Base-by-base conservation (phyloP, 2,888 invertebrate genomes). In the Scaptodrosophila latifasciaeformis region DNA sequence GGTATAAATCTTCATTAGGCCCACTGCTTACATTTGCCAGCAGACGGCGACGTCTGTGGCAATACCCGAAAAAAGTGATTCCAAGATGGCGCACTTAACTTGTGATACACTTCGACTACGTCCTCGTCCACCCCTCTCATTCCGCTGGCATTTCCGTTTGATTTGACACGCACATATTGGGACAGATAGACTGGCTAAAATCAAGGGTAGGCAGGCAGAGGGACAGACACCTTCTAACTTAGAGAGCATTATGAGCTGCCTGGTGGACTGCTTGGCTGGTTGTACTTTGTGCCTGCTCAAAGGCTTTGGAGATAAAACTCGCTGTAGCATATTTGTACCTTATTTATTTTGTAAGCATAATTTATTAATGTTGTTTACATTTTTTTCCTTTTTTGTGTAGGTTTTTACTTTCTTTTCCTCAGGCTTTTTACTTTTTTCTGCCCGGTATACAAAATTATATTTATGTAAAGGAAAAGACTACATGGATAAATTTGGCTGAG, bases 1-100 rank as follows among this genome's bases (percentile, higher is more conserved):
- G 31, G 47, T 55, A 77, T 74, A 78, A 81, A 75, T 81, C 75
- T 81, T 81, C 76, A 80, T 75, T 78, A 80, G 60, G 62, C 62
- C 37, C 46, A 52, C 24, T 21, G 24, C 50, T 19, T 17, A 37
- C 37, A 17, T 37, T 37, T 17, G 34, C 34, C 34, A 37, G 15
- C 37, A 24, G 24, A 24, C 24, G 24, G 24, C 7, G 24, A 24
- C 24, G 24, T n/a, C n/a, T n/a, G 7, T 24, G 24, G 24, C 24
- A 7, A 24, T 24, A 7, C 7, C 24, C n/a, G n/a, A n/a, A 7
- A 3, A 24, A 7, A 7, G 7, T 3, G 24, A 29, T 60, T 65
- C 65, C 5, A 60, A 57, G 57, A 61, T 61, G 54, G 55, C 59
- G 61, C 66, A 63, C 66, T 69, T 61, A 79, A 79, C 71, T 24